phyloP scores from a whole-genome alignment of 2,113 vertebrate species.

The Barnardius zonarius region DNA sequence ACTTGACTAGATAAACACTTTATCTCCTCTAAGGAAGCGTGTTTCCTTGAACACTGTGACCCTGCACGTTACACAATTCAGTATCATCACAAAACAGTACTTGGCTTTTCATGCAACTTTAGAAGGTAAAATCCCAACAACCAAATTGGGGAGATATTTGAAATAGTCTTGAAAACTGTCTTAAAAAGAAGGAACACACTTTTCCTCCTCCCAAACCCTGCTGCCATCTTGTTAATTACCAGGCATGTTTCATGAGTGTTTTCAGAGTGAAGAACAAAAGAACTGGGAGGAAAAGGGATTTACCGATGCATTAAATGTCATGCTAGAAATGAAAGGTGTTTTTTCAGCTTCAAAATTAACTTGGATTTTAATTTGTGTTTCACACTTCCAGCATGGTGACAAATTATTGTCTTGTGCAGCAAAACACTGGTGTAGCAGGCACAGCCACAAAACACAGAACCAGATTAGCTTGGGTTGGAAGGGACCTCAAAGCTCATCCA shows the following conservation, averaged over 20 bases:
- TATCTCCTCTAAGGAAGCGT: not conserved
- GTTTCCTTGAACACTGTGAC: constrained; percentile 1
- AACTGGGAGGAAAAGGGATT: not conserved
- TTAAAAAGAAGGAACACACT: not conserved
- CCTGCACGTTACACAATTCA: not conserved
- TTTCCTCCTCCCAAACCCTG: not conserved
- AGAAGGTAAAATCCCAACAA: constrained; percentile 3
- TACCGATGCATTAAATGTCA: not conserved
- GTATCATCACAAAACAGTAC: constrained; percentile 42
- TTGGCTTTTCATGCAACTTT: not conserved
- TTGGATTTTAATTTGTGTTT: not conserved
- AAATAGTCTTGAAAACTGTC: not conserved
- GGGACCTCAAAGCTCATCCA: not conserved
- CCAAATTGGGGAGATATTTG: not conserved
- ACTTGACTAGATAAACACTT: constrained; percentile 50
- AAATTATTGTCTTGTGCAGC: not conserved
- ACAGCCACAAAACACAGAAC: not conserved
- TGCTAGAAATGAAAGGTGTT: not conserved
- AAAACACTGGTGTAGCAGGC: not conserved
- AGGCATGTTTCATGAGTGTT: not conserved
- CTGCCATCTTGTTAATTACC: not conserved
- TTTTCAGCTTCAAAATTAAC: not conserved
- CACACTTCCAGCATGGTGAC: not conserved
- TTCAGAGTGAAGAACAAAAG: constrained; percentile 5
- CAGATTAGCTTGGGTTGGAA: not conserved